phyloP scores from a whole-genome alignment of 2,888 invertebrate genomes.

The Amiota mariae region DNA sequence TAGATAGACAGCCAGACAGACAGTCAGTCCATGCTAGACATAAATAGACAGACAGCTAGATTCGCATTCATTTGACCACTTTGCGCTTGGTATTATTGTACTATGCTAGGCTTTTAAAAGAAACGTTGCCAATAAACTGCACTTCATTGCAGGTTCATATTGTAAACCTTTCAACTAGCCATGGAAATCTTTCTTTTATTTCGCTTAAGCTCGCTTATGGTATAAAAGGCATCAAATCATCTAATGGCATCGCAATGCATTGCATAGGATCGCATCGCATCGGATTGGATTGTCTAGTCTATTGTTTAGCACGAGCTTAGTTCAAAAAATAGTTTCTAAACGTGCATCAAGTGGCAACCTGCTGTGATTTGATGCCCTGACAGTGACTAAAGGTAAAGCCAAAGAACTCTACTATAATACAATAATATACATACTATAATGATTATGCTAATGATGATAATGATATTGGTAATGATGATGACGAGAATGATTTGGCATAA shows the following conservation, averaged over 20 bases:
- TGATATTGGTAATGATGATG: background rate
- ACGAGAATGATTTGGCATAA: background rate
- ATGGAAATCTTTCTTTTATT: constrained; percentile 15
- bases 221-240: constrained; percentile 9
- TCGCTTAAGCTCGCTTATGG: constrained; percentile 12
- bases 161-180: constrained; percentile 64
- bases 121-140: constrained; percentile 62
- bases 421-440: constrained; percentile 4
- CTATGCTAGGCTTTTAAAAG: background rate
- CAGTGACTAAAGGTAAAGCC: constrained; percentile 7
- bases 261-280: background rate
- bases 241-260: constrained; percentile 17
- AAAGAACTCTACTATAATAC: background rate
- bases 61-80: constrained; percentile 37
- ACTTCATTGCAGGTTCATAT: constrained; percentile 55
- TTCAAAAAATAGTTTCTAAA: background rate
- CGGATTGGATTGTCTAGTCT: background rate
- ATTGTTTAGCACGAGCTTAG: constrained; percentile 30
- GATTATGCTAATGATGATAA: constrained; percentile 30
- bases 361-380: constrained; percentile 43
- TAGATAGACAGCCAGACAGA: background rate
- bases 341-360: constrained; percentile 39
- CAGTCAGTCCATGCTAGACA: no score
- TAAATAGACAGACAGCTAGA: constrained; percentile 19
- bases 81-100: no score